A percentile compares a stretch with the other conserved stretches of the same genome.
Conservation (phyloP, 2,113 vertebrate genomes). For the Bubo blakistoni region DNA sequence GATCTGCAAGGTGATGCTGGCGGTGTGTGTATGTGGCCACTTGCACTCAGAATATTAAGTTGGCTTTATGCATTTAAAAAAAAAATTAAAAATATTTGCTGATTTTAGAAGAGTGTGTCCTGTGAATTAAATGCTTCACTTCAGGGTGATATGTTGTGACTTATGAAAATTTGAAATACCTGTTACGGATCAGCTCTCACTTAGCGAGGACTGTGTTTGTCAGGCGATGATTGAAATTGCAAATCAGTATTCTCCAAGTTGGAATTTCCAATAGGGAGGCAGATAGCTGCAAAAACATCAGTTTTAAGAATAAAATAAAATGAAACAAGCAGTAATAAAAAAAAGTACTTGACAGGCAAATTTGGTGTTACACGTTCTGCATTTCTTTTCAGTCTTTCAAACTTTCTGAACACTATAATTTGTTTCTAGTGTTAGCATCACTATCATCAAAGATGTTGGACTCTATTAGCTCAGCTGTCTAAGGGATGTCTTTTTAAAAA, state of each 20-base stretch:
- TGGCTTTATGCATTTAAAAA: neutral
- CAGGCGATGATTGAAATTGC: conserved; percentile 72
- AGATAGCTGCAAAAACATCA: conserved; percentile 73
- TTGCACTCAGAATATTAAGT: conserved; percentile 24
- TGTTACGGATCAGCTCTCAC: conserved; percentile 71
- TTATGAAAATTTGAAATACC: conserved; percentile 78
- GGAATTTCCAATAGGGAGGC: conserved; percentile 69
- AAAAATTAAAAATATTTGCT: conserved; percentile 31
- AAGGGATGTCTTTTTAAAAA: conserved; percentile 57
- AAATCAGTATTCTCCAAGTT: conserved; percentile 70
- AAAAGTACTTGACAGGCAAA: conserved; percentile 79
- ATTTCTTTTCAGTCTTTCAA: conserved; percentile 76
- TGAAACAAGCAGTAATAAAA: conserved; percentile 74
- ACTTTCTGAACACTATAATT: conserved; percentile 82
- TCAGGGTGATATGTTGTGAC: conserved; percentile 77
- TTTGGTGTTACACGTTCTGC: conserved; percentile 74
- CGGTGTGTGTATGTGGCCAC: neutral
- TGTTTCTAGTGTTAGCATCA: conserved; percentile 71
- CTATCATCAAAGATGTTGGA: conserved; percentile 72
- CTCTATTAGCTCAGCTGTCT: conserved; percentile 73
- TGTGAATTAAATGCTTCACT: conserved; percentile 69
- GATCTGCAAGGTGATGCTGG: neutral
- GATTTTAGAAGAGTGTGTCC: conserved; percentile 67
- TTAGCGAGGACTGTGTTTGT: conserved; percentile 67
- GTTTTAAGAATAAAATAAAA: conserved; percentile 79